Evolutionary conservation across 2,113 vertebrate genomes (phyloP).

Genomic region (Caretta caretta): DNA sequence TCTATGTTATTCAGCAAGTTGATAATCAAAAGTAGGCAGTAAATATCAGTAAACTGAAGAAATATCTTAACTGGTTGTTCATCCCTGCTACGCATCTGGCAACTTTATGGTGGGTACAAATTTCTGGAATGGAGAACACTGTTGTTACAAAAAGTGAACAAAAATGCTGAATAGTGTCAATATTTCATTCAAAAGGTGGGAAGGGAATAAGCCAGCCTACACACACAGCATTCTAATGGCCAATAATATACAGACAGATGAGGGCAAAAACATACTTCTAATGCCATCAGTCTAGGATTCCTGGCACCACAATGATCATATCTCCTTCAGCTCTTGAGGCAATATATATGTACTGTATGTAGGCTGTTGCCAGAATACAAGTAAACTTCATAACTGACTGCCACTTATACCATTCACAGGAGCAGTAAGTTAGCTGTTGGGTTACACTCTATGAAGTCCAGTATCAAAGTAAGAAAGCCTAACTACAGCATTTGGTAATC

Average conservation of each 20-base stretch:
- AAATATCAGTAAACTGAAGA: slow-evolving; percentile 26
- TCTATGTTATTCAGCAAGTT: slow-evolving; percentile 26
- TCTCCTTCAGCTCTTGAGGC: slow-evolving; percentile 77
- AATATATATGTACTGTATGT: slow-evolving; percentile 66
- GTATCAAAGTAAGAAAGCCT: slow-evolving; percentile 58
- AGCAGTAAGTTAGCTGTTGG: slow-evolving; percentile 45
- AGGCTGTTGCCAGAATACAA: slow-evolving; percentile 67
- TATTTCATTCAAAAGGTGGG: not conserved
- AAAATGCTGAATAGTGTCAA: slow-evolving; percentile 25
- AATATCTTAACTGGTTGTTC: slow-evolving; percentile 38
- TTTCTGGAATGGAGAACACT: not conserved
- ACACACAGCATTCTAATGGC: not conserved
- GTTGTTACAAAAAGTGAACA: slow-evolving; percentile 42
- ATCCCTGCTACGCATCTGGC: not conserved
- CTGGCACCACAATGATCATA: slow-evolving; percentile 77
- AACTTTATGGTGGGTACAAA: slow-evolving; percentile 27
- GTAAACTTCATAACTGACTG: slow-evolving; percentile 59
- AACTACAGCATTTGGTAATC: slow-evolving; percentile 31
- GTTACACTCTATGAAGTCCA: slow-evolving; percentile 53
- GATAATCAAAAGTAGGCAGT: slow-evolving; percentile 8
- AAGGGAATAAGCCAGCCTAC: slow-evolving; percentile 32
- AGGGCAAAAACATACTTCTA: slow-evolving; percentile 74
- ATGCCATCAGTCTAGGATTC: slow-evolving; percentile 79
- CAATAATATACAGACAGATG: slow-evolving; percentile 55
- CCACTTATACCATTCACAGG: slow-evolving; percentile 14